Evolutionary conservation across 1,140 invertebrate species (phyloP).

Genomic region (Akabosia matsudoensis): DNA sequence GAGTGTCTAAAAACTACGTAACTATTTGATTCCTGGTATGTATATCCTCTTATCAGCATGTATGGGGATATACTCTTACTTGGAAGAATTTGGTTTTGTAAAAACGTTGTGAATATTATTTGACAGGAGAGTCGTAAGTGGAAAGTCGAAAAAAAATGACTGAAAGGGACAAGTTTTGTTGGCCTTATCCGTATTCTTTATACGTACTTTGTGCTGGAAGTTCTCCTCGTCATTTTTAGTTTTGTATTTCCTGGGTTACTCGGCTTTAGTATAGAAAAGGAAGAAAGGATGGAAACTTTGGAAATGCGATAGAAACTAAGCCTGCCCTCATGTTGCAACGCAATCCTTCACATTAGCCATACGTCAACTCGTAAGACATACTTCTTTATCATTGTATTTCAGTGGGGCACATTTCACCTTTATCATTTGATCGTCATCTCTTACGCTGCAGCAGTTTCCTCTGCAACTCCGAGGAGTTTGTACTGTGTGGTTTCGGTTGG

Average conservation of each 20-base stretch:
- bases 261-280: not conserved
- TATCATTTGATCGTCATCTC: not conserved
- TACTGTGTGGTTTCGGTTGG: conserved; percentile 8
- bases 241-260: too few species aligned
- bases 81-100: too few species aligned
- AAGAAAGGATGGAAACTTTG: not conserved
- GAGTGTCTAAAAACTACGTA: not conserved
- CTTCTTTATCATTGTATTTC: not conserved
- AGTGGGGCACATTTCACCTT: not conserved
- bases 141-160: not conserved
- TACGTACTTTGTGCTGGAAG: conserved; percentile 16
- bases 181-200: not conserved
- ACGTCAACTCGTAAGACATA: too few species aligned
- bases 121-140: too few species aligned
- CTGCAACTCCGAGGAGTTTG: not conserved
- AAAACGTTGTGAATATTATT: too few species aligned
- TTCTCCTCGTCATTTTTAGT: too few species aligned
- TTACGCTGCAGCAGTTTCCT: conserved; percentile 14
- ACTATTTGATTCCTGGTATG: too few species aligned
- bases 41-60: too few species aligned
- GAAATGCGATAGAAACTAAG: not conserved
- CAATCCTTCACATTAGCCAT: too few species aligned
- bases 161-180: not conserved
- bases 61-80: too few species aligned
- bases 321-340: not conserved